A percentile compares a stretch with the other conserved stretches of the same genome.
These are phyloP conservation scores for Rhinatrema bivittatum DNA, from an alignment of 2,797 vertebrate genomes.

Conservation along the genomic window DNA sequence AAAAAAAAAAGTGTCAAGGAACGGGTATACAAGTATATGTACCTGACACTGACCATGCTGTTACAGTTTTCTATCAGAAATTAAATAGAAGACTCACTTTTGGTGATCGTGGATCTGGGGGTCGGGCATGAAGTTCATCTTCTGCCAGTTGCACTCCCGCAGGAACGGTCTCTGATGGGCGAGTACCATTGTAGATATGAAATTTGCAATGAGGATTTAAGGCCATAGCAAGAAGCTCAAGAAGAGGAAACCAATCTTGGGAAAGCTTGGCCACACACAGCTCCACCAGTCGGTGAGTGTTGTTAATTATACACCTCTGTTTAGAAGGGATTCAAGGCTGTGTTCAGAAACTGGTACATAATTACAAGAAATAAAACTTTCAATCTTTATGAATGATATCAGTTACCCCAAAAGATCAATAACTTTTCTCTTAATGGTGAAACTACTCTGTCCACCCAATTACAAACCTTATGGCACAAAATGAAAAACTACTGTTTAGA, in stretches of 20 bases:
- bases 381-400: no score
- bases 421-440: no score
- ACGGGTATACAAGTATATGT: no score
- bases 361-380: no score
- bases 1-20: no score
- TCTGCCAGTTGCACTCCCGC: constrained; percentile 91
- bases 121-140: constrained; percentile 93
- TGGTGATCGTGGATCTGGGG: constrained; percentile 93
- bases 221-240: constrained; percentile 98
- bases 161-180: constrained; percentile 94
- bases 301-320: constrained; percentile 98
- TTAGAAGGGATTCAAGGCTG: constrained; percentile 2
- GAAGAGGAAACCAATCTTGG: constrained; percentile 98
- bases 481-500: no score
- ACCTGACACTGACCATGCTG: no score
- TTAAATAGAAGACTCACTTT: constrained; percentile 76
- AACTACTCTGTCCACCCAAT: no score
- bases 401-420: no score
- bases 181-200: constrained; percentile 98
- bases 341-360: no score
- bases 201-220: constrained; percentile 99
- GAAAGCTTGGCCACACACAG: constrained; percentile 98
- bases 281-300: constrained; percentile 96
- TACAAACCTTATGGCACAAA: no score
- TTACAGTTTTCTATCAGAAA: no score